Evolutionary conservation across 2,888 invertebrate genomes (phyloP).

Genomic region (Cerceris rybyensis): DNA sequence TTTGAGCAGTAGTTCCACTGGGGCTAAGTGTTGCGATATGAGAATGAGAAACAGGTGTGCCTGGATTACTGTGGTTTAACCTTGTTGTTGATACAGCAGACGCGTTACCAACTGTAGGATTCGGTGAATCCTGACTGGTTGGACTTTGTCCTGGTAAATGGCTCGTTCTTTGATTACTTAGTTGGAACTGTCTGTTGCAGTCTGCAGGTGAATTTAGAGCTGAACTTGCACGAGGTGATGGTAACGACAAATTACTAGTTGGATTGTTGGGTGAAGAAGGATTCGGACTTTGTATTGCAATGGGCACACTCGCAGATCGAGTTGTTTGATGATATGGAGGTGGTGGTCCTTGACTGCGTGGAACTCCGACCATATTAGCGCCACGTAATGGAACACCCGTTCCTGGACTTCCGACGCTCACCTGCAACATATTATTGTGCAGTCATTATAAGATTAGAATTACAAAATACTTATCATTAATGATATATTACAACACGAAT

Average conservation of each 20-base stretch:
- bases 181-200: slow-evolving; percentile 83
- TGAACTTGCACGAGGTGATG: slow-evolving; percentile 88
- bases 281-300: slow-evolving; percentile 89
- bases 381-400: slow-evolving; percentile 74
- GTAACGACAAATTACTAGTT: slow-evolving; percentile 87
- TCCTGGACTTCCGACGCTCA: slow-evolving; percentile 73
- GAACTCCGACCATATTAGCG: slow-evolving; percentile 79
- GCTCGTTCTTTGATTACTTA: slow-evolving; percentile 78
- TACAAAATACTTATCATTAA: not conserved
- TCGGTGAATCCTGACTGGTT: slow-evolving; percentile 86
- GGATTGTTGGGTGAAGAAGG: slow-evolving; percentile 89
- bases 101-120: slow-evolving; percentile 71
- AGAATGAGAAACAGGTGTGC: slow-evolving; percentile 86
- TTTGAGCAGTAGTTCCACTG: slow-evolving; percentile 77
- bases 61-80: slow-evolving; percentile 88
- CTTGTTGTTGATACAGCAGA: slow-evolving; percentile 74
- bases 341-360: slow-evolving; percentile 88
- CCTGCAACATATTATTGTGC: slow-evolving; percentile 49
- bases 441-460: not conserved
- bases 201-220: slow-evolving; percentile 88
- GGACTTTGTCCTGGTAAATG: slow-evolving; percentile 86
- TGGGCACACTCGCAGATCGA: slow-evolving; percentile 88
- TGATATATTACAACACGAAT: no score
- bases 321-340: slow-evolving; percentile 90
- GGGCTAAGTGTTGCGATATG: slow-evolving; percentile 79